Percentiles rank a stretch among this genome's conserved stretches.
Conservation (phyloP, 2,888 invertebrate species). For the Tetragonula carbonaria region DNA sequence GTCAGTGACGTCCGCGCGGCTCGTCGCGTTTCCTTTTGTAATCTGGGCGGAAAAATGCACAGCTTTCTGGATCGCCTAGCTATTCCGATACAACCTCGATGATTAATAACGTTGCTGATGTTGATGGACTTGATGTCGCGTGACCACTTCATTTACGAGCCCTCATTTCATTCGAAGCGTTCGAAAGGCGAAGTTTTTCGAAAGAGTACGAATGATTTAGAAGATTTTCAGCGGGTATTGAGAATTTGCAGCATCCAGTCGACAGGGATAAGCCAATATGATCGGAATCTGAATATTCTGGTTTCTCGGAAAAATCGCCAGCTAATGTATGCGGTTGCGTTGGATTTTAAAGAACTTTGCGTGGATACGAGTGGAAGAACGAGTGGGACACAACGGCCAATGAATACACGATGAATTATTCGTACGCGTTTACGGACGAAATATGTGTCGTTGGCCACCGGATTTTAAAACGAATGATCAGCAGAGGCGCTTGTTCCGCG, state of each 20-base stretch:
- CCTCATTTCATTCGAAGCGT: slow-evolving; percentile 14
- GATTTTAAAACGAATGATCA: background rate
- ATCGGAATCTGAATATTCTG: slow-evolving; percentile 27
- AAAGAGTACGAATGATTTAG: background rate
- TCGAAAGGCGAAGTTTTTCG: background rate
- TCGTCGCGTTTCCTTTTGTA: slow-evolving; percentile 7
- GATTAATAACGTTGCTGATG: slow-evolving; percentile 24
- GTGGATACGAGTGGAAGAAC: background rate
- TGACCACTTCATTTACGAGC: background rate
- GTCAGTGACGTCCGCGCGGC: slow-evolving; percentile 21
- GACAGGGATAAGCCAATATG: background rate
- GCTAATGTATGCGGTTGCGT: slow-evolving; percentile 7
- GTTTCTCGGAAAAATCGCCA: slow-evolving; percentile 5
- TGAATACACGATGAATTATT: background rate
- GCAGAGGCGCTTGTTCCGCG: too few species aligned
- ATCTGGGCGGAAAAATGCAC: slow-evolving; percentile 34
- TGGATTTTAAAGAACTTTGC: background rate
- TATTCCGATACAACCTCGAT: background rate
- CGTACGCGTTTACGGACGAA: background rate
- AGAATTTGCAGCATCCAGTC: background rate
- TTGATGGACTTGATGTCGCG: background rate
- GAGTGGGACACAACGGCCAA: background rate
- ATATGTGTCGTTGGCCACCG: background rate
- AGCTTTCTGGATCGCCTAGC: background rate
- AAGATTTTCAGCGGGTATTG: background rate